phyloP scores from a whole-genome alignment of 1,140 invertebrate species.

The Polypedilum pembai region DNA sequence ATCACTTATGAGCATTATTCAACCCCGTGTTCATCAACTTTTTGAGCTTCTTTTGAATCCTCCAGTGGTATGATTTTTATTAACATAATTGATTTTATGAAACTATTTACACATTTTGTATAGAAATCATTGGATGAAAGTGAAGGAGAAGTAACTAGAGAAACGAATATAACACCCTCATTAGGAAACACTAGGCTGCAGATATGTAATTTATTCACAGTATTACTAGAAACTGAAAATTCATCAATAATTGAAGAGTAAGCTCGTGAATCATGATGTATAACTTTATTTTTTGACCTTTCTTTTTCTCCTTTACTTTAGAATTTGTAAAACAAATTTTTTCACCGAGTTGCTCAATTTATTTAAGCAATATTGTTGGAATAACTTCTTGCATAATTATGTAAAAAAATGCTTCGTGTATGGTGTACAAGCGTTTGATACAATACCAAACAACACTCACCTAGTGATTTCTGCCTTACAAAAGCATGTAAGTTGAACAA shows the following conservation, averaged over 20 bases:
- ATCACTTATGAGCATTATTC: constrained; percentile 54
- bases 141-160: constrained; percentile 36
- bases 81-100: constrained; percentile 24
- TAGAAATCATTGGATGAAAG: not conserved
- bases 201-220: constrained; percentile 62
- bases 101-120: not conserved
- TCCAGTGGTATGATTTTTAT: constrained; percentile 52
- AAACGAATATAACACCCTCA: constrained; percentile 65
- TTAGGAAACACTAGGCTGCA: constrained; percentile 69
- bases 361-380: constrained; percentile 78
- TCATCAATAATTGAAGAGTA: constrained; percentile 47
- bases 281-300: constrained; percentile 9
- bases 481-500: constrained; percentile 36
- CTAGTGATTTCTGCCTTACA: constrained; percentile 40
- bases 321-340: constrained; percentile 42
- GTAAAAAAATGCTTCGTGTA: constrained; percentile 65
- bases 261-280: constrained; percentile 31
- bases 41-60: constrained; percentile 63
- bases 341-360: constrained; percentile 57
- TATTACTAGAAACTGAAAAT: constrained; percentile 60
- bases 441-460: constrained; percentile 32
- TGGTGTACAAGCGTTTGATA: constrained; percentile 46
- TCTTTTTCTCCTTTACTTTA: constrained; percentile 29
- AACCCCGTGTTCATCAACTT: constrained; percentile 61
- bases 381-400: constrained; percentile 82